These are phyloP conservation scores for Amphimallon solstitiale DNA, from an alignment of 2,888 invertebrate genomes.

Conservation along the genomic window DNA sequence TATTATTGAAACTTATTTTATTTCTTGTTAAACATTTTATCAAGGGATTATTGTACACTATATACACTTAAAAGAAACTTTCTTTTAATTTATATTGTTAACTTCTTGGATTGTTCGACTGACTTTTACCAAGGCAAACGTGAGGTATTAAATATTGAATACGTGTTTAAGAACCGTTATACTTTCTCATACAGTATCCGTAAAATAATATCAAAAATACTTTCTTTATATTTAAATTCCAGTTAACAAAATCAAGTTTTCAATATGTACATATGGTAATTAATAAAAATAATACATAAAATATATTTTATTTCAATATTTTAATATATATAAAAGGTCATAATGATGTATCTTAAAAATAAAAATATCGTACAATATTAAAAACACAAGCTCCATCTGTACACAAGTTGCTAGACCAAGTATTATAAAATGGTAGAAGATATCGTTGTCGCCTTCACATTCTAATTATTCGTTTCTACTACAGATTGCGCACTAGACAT, in stretches of 20 bases:
- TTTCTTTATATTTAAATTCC: constrained; percentile 8
- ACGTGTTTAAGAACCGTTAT: constrained; percentile 9
- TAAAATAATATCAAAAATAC: constrained; percentile 24
- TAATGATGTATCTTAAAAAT: no score
- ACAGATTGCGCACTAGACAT: constrained; percentile 4
- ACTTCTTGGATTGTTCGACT: constrained; percentile 28
- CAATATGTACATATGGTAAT: no score
- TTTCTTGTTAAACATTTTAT: no score
- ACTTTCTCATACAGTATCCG: constrained; percentile 7
- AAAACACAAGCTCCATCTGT: not conserved
- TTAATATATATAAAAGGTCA: no score
- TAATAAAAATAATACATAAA: not conserved
- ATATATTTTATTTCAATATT: not conserved
- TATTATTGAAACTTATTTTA: no score
- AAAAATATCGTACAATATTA: not conserved
- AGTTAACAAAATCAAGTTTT: not conserved
- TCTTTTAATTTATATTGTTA: constrained; percentile 20
- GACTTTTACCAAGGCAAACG: constrained; percentile 52
- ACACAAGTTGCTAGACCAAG: not conserved
- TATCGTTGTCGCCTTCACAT: no score
- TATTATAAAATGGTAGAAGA: no score
- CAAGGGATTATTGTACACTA: not conserved
- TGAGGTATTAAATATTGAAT: constrained; percentile 41
- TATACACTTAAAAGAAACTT: constrained; percentile 2
- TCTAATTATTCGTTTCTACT: not conserved